Base-by-base conservation (phyloP, 2,888 invertebrate species). In the Tetragonula carbonaria region DNA sequence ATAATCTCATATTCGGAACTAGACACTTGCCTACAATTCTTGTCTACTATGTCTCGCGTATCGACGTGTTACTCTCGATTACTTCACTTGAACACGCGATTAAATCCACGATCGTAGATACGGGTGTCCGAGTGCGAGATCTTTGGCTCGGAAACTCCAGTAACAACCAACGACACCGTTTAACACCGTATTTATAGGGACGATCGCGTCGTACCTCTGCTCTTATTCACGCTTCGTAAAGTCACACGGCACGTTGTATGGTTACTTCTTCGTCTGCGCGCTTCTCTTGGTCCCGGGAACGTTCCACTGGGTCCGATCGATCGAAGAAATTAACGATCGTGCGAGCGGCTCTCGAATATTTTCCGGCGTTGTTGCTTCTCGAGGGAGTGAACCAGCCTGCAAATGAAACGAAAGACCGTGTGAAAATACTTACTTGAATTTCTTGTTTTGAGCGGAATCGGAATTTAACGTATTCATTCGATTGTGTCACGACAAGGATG, bases 151-250 rank as follows among this genome's bases (percentile, higher is more conserved):
- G 83, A 86, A 53, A 85, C 89, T 81, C 71, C 3, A 21, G 81
- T 87, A 86, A 88, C 88, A 86, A 55, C 83, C 62, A 72, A 63
- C 75, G 76, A 72, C 71, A 68, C 75, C 86, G 85, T 86, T 89
- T 89, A 89, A 89, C 85, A 80, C 78, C 66, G 85, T 89, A 89
- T 89, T 89, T 89, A 89, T 89, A 74, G 83, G 81, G 75, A 85
- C 78, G 80, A 87, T 87, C 82, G 88, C 59, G 38, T 63, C 74
- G 73, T 85, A 78, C 78, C 81, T 71, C 78, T 74, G 78, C 73
- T 81, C 82, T 83, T 78, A 82, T 89, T 89, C 89, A 89, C 89
- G 89, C 86, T 89, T 80, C 88, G 86, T 79, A 80, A 89, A 87
- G 74, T 87, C 84, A 79, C 65, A 70, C 67, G 74, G 78, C 82